A percentile compares a stretch with the other conserved stretches of the same genome.
These are phyloP conservation scores for Chromoteleia sp. DNA, from an alignment of 2,888 invertebrate species.

Conservation along the genomic window DNA sequence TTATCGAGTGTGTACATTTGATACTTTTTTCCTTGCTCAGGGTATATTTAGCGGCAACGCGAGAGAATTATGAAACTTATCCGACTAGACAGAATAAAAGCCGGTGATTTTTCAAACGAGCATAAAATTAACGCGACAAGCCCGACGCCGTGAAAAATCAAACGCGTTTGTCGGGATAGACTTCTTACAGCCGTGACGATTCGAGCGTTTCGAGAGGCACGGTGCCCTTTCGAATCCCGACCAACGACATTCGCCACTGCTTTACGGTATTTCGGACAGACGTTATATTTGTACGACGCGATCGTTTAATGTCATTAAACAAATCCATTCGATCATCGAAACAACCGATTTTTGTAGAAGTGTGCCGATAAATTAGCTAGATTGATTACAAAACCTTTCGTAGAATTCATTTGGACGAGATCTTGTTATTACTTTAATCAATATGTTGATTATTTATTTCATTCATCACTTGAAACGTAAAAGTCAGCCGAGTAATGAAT, in stretches of 20 bases:
- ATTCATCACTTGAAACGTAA: neutral
- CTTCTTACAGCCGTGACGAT: constrained; percentile 32
- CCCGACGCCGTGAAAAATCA: constrained; percentile 43
- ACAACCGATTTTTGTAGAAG: too few relatives aligned
- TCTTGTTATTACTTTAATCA: neutral
- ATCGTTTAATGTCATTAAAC: neutral
- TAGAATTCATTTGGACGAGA: neutral
- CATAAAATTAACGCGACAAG: constrained; percentile 56
- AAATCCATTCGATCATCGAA: too few relatives aligned
- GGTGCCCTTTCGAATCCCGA: constrained; percentile 59
- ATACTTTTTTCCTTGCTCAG: neutral
- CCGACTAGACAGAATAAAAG: constrained; percentile 43
- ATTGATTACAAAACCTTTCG: too few relatives aligned
- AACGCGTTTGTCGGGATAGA: constrained; percentile 52
- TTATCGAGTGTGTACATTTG: neutral
- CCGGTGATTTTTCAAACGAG: constrained; percentile 41
- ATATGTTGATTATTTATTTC: neutral
- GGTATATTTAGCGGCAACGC: constrained; percentile 4
- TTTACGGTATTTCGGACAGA: constrained; percentile 32
- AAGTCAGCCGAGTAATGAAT: constrained; percentile 3
- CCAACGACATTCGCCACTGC: constrained; percentile 50
- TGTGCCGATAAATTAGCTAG: too few relatives aligned
- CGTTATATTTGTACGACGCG: neutral
- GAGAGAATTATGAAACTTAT: constrained; percentile 10
- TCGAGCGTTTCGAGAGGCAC: constrained; percentile 62